phyloP scores from a whole-genome alignment of 1,140 invertebrate species.

The Anthonomus grandis region DNA sequence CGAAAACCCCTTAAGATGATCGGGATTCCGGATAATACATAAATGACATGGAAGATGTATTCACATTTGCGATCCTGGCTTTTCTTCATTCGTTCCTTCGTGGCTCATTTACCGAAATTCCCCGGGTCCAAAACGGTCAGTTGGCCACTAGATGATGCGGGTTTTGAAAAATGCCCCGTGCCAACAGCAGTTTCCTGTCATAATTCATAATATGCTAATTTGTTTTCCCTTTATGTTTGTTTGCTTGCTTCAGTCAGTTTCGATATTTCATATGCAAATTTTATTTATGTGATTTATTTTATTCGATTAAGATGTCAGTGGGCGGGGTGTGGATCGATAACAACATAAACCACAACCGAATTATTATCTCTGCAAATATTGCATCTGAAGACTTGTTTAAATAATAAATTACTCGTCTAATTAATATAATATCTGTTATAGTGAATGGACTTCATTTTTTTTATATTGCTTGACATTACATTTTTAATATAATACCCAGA shows the following conservation, averaged over 20 bases:
- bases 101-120: conserved; percentile 38
- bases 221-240: neutral
- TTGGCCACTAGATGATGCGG: conserved; percentile 45
- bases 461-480: no score
- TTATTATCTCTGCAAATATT: no score
- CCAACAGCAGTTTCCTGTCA: conserved; percentile 29
- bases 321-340: neutral
- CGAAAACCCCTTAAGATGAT: conserved; percentile 30
- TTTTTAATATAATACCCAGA: no score
- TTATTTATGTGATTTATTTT: neutral
- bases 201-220: conserved; percentile 36
- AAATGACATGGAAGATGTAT: conserved; percentile 45
- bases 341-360: no score
- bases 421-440: no score
- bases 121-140: conserved; percentile 43
- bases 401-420: no score
- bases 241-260: neutral
- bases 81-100: conserved; percentile 39
- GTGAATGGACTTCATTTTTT: no score
- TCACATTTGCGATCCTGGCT: conserved; percentile 47
- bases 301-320: neutral
- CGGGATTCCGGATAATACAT: conserved; percentile 38
- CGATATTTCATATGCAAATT: neutral
- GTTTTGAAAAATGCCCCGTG: conserved; percentile 39
- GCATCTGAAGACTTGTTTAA: no score